phyloP scores from a whole-genome alignment of 2,113 vertebrate species.

The Ellobius talpinus region DNA sequence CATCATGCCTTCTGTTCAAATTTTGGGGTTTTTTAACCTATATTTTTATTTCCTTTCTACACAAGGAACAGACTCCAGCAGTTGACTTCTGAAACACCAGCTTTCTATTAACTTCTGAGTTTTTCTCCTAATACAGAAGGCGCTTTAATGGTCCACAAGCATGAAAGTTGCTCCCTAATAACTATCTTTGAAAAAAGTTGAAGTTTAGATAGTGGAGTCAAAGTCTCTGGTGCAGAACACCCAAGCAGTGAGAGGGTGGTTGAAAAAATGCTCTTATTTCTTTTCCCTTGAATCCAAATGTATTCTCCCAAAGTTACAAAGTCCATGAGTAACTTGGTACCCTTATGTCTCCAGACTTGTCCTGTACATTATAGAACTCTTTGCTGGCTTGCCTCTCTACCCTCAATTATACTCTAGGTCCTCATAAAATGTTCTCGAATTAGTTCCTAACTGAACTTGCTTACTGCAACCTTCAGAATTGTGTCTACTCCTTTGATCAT shows the following conservation, averaged over 20 bases:
- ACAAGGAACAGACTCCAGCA: neutral
- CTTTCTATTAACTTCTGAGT: neutral
- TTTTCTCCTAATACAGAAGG: neutral
- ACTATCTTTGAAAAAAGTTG: neutral
- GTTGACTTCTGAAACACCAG: neutral
- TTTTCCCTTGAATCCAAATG: accelerated
- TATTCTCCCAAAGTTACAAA: neutral
- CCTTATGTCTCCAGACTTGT: neutral
- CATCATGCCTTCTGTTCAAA: neutral
- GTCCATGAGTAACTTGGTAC: neutral
- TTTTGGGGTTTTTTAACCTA: neutral
- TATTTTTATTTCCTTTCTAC: neutral
- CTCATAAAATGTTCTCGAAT: neutral
- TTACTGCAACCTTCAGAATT: neutral
- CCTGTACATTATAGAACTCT: neutral
- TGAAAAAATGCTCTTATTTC: too few species aligned
- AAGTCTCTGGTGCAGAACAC: too few species aligned
- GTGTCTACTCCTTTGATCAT: neutral
- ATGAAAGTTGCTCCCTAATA: neutral
- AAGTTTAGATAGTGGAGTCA: neutral
- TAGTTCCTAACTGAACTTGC: neutral
- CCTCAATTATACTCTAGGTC: neutral
- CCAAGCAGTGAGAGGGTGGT: neutral
- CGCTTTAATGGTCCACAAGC: neutral
- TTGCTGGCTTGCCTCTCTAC: too few species aligned